Conservation (phyloP, 2,888 invertebrate species). For the Mesorhabditis belari region DNA sequence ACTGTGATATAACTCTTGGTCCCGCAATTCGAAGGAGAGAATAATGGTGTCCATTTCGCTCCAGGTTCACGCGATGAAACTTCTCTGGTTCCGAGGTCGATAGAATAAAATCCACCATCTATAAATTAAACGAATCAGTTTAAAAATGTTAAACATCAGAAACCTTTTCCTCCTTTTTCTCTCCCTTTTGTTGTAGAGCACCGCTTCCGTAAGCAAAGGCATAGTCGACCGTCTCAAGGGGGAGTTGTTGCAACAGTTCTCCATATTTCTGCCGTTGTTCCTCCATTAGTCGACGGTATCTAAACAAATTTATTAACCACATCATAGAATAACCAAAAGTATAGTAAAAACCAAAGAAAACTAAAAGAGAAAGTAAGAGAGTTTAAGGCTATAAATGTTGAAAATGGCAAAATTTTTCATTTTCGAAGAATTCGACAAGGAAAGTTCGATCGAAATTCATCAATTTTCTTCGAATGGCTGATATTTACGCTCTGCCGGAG, state of each 20-base stretch:
- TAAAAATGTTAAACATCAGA: slow-evolving; percentile 7
- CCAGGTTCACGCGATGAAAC: slow-evolving; percentile 79
- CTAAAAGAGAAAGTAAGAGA: no score
- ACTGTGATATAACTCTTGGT: slow-evolving; percentile 65
- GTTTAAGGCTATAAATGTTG: no score
- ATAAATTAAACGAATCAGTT: slow-evolving; percentile 50
- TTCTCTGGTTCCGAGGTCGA: slow-evolving; percentile 69
- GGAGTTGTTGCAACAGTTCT: slow-evolving; percentile 38
- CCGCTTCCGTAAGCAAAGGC: slow-evolving; percentile 79
- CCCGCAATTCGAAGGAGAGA: slow-evolving; percentile 73
- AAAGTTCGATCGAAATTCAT: no score
- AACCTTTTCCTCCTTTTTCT: slow-evolving; percentile 42
- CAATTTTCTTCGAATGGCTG: no score
- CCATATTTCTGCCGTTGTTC: slow-evolving; percentile 15
- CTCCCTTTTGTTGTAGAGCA: slow-evolving; percentile 38
- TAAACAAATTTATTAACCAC: no score
- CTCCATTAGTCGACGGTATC: no score
- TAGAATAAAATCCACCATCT: slow-evolving; percentile 85
- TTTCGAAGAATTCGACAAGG: no score
- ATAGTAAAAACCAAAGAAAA: no score
- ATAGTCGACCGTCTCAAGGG: slow-evolving; percentile 60
- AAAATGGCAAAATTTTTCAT: no score
- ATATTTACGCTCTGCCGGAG: no score
- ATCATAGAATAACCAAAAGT: no score
- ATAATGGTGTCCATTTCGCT: slow-evolving; percentile 75